Percentiles rank a stretch among this genome's conserved stretches.
Evolutionary conservation across 92 coral and sea anemone species (phyloP).

Genomic region (Palythoa caribaeorum): DNA sequence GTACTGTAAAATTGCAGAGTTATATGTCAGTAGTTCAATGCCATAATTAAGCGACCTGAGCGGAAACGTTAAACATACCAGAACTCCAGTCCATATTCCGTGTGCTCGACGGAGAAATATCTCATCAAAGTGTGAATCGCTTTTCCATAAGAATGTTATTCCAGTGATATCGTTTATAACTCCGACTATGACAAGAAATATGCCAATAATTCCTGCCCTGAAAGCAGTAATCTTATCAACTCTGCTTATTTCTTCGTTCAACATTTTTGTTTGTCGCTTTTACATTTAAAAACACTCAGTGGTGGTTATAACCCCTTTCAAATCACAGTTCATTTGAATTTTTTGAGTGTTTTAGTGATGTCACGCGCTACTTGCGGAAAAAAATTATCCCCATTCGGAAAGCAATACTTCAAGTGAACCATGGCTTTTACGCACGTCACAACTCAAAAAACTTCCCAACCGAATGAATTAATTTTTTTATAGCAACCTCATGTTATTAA

Average conservation of each 20-base stretch:
- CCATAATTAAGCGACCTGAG: not conserved
- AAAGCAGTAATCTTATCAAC: constrained; percentile 7
- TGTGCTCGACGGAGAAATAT: constrained; percentile 37
- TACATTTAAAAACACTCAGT: not conserved
- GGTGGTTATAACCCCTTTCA: not conserved
- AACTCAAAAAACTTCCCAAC: too few species aligned
- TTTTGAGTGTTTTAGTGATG: constrained; percentile 3
- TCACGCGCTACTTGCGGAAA: not conserved
- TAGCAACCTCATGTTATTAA: too few species aligned
- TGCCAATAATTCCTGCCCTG: constrained; percentile 18
- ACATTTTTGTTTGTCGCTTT: not conserved
- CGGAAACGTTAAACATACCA: not conserved
- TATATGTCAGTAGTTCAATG: too few species aligned
- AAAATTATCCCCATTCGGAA: not conserved
- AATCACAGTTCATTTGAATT: constrained; percentile 1
- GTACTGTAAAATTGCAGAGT: too few species aligned
- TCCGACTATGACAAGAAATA: not conserved
- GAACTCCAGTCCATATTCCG: constrained; percentile 44
- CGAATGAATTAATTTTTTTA: too few species aligned
- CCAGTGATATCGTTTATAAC: constrained; percentile 10
- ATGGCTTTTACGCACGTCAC: too few species aligned
- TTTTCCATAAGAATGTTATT: constrained; percentile 32
- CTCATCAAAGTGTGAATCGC: constrained; percentile 8
- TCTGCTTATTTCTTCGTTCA: not conserved
- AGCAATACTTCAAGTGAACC: not conserved